Evolutionary conservation across 2,888 invertebrate genomes (phyloP), one percentile per base, ranked within the genome.

Genomic region (Euplexia lucipara): DNA sequence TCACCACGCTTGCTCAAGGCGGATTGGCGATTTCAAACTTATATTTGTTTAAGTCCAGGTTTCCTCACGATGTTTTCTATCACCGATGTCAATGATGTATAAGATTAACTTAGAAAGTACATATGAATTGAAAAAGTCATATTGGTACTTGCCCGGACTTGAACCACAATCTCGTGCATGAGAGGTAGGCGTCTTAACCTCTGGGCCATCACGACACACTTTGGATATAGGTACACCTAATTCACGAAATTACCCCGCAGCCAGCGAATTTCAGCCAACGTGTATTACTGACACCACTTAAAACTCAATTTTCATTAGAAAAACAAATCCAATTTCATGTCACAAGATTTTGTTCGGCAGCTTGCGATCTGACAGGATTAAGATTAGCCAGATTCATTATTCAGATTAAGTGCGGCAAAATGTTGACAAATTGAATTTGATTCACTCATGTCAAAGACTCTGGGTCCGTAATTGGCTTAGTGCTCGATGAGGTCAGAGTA

Each of bases 381-480:
- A 83, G 85, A 86, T 86, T 83, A 85, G 80, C 80, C 69, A 60
- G 76, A 71, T 83, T 86, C 83, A 81, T 83, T 84, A 84, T 85
- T 80, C 78, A 81, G 82, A 86, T 84, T 80, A 81, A 75, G 78
- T 82, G 79, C 82, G 71, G 79, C 64, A 71, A 78, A 73, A 79
- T 78, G 83, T 84, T 86, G 87, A 88, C 81, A 87, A 88, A 90
- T 90, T 85, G 78, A 87, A 88, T 89, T 86, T 83, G 78, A 79
- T 75, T 75, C 72, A 72, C 79, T 82, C 81, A 81, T 81, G 81
- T 89, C 87, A 86, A 82, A 81, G 82, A 73, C 80, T 71, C 67
- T 54, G 61, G 44, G 64, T 62, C 51, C 56, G 60, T 83, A 86
- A 88, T 88, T 84, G 83, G 81, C 74, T 88, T 87, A 85, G 70